Base-by-base conservation (phyloP, 2,888 invertebrate species). In the Dendrolimus pini region DNA sequence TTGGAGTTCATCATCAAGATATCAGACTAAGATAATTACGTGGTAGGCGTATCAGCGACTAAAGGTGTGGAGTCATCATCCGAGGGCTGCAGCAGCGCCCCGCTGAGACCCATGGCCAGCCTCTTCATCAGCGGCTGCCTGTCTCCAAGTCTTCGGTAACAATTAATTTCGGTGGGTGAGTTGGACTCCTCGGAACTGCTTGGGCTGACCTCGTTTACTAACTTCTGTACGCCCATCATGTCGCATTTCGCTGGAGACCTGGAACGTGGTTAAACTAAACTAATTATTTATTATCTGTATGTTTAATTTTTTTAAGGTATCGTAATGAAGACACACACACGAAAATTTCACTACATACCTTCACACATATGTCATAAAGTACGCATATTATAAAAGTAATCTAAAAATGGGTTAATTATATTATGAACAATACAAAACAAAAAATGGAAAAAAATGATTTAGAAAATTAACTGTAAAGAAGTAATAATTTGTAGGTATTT, bases 101-200 rank as follows among this genome's bases (percentile, higher is more conserved):
- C 93, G 60, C 94, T 93, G 62, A 96, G 86, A 1, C 95, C 96
- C 92, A 96, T 94, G 56, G 96, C 94, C 64, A 96, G 92, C 57
- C 96, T 91, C 83, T 95, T 95, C 77, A 94, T 94, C 74, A 96
- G 92, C 57, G 96, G 96, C 60, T 96, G 96, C 79, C 96, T 95
- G 80, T 96, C 82, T 7, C 78, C 82, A 42, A 96, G 93, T 72
- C 96, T 92, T 79, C 96, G 94, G 87, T 96, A 96, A 76, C 96
- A 95, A 88, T 95, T 96, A 82, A 96, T 92, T 90, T 96, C 96
- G 56, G 96, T 96, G 55, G 96, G 96, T 9, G 96, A 96, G 85
- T 95, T 95, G 77, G 96, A 96, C 88, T 96, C 96, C 82, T 96
- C 96, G 68, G 96, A 96, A 78, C 95, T 95, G 82, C 93, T 94